Evolutionary conservation across 2,888 invertebrate species (phyloP).

Genomic region (Tenthredo amoena): DNA sequence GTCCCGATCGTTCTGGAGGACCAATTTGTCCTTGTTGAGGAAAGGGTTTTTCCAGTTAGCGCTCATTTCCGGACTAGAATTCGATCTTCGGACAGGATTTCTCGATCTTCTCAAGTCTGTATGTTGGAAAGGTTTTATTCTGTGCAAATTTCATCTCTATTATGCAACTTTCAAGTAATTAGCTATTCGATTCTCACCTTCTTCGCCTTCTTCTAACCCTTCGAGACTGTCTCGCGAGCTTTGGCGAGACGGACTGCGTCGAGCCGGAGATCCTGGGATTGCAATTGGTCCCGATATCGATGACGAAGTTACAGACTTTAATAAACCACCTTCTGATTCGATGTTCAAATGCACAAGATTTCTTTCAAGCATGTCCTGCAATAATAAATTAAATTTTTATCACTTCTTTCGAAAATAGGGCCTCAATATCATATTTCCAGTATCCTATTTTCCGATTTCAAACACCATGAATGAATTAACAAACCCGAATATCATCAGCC

Average conservation of each 20-base stretch:
- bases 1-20: conserved; percentile 69
- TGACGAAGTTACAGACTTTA: conserved; percentile 68
- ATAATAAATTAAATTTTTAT: neutral
- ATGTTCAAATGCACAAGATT: conserved; percentile 66
- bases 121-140: conserved; percentile 30
- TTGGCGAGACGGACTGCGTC: conserved; percentile 79
- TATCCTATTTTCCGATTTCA: neutral
- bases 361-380: conserved; percentile 67
- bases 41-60: conserved; percentile 90
- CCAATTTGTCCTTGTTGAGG: conserved; percentile 78
- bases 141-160: neutral
- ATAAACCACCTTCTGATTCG: conserved; percentile 64
- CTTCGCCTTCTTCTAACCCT: conserved; percentile 80
- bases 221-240: conserved; percentile 80
- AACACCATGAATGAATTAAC: conserved; percentile 5
- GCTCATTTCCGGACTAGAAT: conserved; percentile 96
- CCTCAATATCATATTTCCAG: neutral
- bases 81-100: conserved; percentile 92
- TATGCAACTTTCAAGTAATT: conserved; percentile 54
- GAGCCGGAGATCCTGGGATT: conserved; percentile 77
- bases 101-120: conserved; percentile 81
- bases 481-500: conserved; percentile 44
- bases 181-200: conserved; percentile 65
- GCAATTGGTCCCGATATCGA: conserved; percentile 76
- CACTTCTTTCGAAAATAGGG: neutral